Conservation (phyloP, 2,113 vertebrate species). For the Pedionomus torquatus region DNA sequence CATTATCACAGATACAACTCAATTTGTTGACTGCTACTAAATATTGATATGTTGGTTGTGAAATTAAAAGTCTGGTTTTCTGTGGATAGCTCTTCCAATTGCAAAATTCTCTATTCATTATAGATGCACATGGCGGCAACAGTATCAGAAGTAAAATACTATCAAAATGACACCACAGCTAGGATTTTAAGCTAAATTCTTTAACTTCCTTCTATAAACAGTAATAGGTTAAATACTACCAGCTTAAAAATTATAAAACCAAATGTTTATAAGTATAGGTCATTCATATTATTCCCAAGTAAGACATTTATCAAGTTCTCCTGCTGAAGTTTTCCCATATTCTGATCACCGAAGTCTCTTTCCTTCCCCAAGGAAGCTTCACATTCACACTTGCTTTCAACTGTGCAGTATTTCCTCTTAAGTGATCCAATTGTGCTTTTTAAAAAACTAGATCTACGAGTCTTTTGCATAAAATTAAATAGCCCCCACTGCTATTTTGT, state of each 20-base stretch:
- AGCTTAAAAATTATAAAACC: not conserved
- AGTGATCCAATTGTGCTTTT: not conserved
- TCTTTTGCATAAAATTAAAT: not conserved
- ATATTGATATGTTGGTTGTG: not conserved
- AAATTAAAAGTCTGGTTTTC: not conserved
- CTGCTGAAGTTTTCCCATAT: not conserved
- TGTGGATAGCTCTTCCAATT: not conserved
- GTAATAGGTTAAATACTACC: not conserved
- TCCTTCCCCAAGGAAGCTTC: not conserved
- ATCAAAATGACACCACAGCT: not conserved
- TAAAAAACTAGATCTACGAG: not conserved
- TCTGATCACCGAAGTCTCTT: not conserved
- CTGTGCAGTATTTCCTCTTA: not conserved
- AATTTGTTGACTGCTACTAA: not conserved
- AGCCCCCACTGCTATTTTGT: not conserved
- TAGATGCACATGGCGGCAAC: not conserved
- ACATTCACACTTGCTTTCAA: not conserved
- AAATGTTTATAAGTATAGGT: not conserved
- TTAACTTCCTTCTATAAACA: not conserved
- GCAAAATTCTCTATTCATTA: not conserved
- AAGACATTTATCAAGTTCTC: not conserved
- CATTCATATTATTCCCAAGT: not conserved
- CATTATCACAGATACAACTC: not conserved
- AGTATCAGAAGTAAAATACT: not conserved
- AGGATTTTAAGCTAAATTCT: not conserved